A percentile compares a stretch with the other conserved stretches of the same genome.
Conservation (phyloP, 2,888 invertebrate species). For the Zygothrica quintamaculata region DNA sequence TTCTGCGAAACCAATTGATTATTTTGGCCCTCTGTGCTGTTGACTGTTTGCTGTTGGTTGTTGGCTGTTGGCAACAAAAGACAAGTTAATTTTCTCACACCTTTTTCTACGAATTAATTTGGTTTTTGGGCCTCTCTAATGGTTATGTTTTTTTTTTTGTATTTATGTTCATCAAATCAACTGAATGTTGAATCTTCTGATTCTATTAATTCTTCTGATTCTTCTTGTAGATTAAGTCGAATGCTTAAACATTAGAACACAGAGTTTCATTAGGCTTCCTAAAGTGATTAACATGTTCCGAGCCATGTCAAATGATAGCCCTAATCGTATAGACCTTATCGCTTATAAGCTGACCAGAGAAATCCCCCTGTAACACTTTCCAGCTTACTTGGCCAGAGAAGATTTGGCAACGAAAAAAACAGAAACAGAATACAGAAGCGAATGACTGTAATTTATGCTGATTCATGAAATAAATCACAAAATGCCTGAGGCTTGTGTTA, state of each 20-base stretch:
- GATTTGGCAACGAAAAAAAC: conserved; percentile 23
- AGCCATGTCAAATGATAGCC: too few relatives aligned
- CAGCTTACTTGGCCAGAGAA: conserved; percentile 54
- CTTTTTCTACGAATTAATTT: conserved; percentile 79
- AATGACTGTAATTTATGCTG: conserved; percentile 29
- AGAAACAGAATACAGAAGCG: conserved; percentile 21
- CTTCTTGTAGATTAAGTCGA: conserved; percentile 8
- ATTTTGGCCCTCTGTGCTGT: conserved; percentile 42
- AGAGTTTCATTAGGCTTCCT: neutral
- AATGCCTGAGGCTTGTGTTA: conserved; percentile 51
- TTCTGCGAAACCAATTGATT: conserved; percentile 80
- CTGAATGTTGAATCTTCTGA: too few relatives aligned
- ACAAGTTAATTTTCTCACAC: conserved; percentile 79
- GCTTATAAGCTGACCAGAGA: too few relatives aligned
- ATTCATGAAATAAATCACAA: conserved; percentile 55
- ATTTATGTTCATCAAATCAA: too few relatives aligned
- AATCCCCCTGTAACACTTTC: too few relatives aligned
- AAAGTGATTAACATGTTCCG: neutral
- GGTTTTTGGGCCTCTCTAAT: conserved; percentile 52
- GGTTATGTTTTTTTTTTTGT: conserved; percentile 43
- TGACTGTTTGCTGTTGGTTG: neutral
- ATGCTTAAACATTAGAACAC: too few relatives aligned
- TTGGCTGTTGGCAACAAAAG: conserved; percentile 57
- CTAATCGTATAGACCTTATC: too few relatives aligned
- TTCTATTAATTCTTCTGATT: too few relatives aligned